A percentile compares a stretch with the other conserved stretches of the same genome.
Evolutionary conservation across 2,113 vertebrate genomes (phyloP).

Genomic region (Labeo catla): DNA sequence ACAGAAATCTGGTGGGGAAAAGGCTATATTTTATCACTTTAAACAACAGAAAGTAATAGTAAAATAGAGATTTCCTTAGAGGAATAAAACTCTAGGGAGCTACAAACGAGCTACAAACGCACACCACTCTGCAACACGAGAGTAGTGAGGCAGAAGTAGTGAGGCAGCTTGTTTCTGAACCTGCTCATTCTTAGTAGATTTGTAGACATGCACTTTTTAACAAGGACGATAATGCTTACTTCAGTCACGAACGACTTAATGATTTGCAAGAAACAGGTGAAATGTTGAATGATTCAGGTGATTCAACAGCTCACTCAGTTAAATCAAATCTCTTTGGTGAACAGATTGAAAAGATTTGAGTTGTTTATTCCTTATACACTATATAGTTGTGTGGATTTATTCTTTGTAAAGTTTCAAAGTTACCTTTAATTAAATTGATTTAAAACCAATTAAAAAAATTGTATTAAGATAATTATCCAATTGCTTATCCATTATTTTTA

Average conservation of each 20-base stretch:
- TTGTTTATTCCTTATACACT: neutral
- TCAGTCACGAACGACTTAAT: neutral
- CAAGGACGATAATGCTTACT: neutral
- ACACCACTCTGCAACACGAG: no score
- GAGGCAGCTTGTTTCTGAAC: neutral
- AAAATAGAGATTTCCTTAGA: no score
- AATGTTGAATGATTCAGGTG: neutral
- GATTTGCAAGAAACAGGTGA: neutral
- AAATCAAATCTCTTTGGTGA: neutral
- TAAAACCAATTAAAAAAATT: neutral
- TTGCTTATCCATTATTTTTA: neutral
- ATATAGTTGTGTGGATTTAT: neutral
- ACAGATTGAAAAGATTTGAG: neutral
- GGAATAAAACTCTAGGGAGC: no score
- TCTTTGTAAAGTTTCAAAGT: neutral
- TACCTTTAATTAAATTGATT: constrained; percentile 11
- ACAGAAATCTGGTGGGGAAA: no score
- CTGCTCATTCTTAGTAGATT: neutral
- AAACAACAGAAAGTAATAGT: no score
- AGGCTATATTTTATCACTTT: no score
- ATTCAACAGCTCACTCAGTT: neutral
- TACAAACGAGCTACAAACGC: no score
- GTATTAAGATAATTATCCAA: neutral
- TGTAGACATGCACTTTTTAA: neutral
- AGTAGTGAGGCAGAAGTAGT: no score